A percentile compares a stretch with the other conserved stretches of the same genome.
Evolutionary conservation across 2,113 vertebrate genomes (phyloP).

Genomic region (Colistium nudipinnis): DNA sequence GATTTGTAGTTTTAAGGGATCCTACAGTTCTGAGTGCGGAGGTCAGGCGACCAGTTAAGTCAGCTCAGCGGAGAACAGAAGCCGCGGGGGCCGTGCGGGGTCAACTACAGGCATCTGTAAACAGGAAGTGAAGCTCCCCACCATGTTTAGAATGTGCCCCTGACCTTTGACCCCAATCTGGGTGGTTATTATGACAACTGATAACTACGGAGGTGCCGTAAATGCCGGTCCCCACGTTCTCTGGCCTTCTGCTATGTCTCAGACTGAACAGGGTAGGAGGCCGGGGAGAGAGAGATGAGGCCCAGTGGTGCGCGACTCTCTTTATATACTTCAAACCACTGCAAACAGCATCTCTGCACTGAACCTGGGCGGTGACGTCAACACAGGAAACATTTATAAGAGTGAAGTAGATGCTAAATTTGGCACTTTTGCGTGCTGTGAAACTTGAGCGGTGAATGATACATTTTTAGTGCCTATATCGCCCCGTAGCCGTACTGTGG

Average conservation of each 20-base stretch:
- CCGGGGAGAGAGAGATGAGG: slow-evolving; percentile 1
- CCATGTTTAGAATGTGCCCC: slow-evolving; percentile 62
- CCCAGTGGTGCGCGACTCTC: background rate
- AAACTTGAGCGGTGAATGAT: background rate
- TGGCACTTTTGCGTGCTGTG: background rate
- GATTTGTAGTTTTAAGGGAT: background rate
- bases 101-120: slow-evolving; percentile 50
- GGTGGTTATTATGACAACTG: slow-evolving; percentile 60
- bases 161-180: slow-evolving; percentile 57
- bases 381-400: slow-evolving; percentile 6
- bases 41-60: slow-evolving; percentile 2
- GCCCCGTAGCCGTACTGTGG: background rate
- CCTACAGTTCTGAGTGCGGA: background rate
- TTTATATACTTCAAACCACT: background rate
- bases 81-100: slow-evolving; percentile 23
- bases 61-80: slow-evolving; percentile 37
- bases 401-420: background rate
- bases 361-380: background rate
- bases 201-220: slow-evolving; percentile 32
- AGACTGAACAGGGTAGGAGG: background rate
- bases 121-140: slow-evolving; percentile 69
- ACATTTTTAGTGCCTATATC: slow-evolving; percentile 1
- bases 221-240: slow-evolving; percentile 12
- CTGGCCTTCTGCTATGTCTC: slow-evolving; percentile 8
- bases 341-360: slow-evolving; percentile 13